Evolutionary conservation across 2,797 vertebrate species (phyloP).

Genomic region (Tokudaia muenninki): DNA sequence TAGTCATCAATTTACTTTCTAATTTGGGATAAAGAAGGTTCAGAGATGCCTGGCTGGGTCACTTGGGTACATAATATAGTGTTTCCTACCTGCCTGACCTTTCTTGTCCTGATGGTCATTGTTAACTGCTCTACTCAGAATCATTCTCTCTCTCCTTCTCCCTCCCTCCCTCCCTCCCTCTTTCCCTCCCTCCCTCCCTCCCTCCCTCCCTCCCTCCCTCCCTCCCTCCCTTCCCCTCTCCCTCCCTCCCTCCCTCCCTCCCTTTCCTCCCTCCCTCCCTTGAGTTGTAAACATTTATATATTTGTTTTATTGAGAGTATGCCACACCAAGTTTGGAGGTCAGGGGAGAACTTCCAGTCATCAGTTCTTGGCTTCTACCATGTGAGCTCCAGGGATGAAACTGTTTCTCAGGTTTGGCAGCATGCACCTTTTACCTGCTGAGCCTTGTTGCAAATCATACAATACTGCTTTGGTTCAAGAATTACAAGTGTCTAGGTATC

Average conservation of each 20-base stretch:
- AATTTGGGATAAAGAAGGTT: conserved; percentile 1
- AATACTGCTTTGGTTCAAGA: background rate
- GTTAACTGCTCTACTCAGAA: background rate
- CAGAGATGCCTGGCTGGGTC: background rate
- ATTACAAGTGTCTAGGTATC: background rate
- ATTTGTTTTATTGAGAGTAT: background rate
- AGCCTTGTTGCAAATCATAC: background rate
- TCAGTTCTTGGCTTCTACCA: background rate
- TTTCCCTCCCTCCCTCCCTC: no score
- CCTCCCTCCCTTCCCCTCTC: no score
- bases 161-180: background rate
- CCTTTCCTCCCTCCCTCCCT: no score
- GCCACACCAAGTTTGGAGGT: background rate
- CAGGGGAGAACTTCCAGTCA: background rate
- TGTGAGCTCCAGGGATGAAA: background rate
- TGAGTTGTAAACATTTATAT: background rate
- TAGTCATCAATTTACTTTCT: background rate
- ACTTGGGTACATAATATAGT: background rate
- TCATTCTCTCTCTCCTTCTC: background rate
- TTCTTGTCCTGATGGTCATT: background rate
- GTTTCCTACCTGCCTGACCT: background rate
- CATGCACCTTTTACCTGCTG: background rate
- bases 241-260: no score
- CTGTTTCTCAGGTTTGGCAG: background rate
- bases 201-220: background rate